Base-by-base conservation (phyloP, 1,140 invertebrate genomes). In the Anastrepha obliqua region DNA sequence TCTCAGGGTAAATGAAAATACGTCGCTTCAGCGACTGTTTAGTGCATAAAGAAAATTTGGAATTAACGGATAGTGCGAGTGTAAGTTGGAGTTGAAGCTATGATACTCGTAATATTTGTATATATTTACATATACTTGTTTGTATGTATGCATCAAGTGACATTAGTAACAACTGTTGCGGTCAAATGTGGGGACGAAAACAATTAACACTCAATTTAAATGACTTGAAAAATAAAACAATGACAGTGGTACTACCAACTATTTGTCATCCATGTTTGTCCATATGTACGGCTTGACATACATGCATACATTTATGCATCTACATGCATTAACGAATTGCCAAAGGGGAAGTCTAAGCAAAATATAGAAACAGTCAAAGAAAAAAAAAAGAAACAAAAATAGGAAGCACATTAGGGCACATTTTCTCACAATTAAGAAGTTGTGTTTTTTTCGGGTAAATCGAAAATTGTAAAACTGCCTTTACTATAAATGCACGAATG, bases 151-250 rank as follows among this genome's bases (percentile, higher is more conserved):
- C n/a, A 64, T 64, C 29, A 20, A 8, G n/a, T 64, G 9, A 64
- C 62, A 64, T 64, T 17, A 11, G 29, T 67, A 39, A 7, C 65
- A 67, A 67, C 65, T 67, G 65, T 67, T 67, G 65, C 65, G 11
- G 65, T 67, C 65, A 39, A 39, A 67, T 39, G 20, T 15, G 39
- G 29, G 39, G 65, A 67, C 6, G 39, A 67, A 42, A 39, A 29
- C 65, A 67, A 67, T 67, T 67, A 67, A 67, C 65, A 67, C 65
- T 67, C 65, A 67, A 67, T 67, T 67, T 67, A 67, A 67, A 67
- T 67, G 65, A 67, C 20, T 67, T 39, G 29, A 6, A 20, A 11
- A 67, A 29, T 67, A 29, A 67, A 20, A 67, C 65, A 67, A 67
- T 42, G 65, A 67, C 65, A 39, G 65, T 17, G 9, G 15, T 20